Evolutionary conservation across 2,888 invertebrate genomes (phyloP).

Genomic region (Apomyelois bistriatella): DNA sequence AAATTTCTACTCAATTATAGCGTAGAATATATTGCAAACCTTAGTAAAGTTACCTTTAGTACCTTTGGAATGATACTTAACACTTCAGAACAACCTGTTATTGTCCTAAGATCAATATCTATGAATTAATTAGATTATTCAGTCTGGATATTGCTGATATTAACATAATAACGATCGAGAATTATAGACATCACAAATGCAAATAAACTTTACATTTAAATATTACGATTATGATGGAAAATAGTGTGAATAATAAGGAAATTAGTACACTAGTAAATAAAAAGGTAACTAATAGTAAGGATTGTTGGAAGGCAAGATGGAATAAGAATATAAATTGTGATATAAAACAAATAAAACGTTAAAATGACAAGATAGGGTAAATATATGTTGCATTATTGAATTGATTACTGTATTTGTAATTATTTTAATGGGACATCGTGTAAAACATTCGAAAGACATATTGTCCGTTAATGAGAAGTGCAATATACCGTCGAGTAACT

Average conservation of each 20-base stretch:
- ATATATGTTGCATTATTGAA: too few species aligned
- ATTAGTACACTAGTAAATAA: too few species aligned
- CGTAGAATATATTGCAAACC: background rate
- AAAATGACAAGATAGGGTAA: too few species aligned
- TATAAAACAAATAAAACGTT: too few species aligned
- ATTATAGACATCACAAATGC: background rate
- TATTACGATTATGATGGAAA: background rate
- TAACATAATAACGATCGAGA: constrained; percentile 9
- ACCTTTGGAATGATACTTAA: background rate
- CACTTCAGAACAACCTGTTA: constrained; percentile 7
- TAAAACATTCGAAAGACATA: background rate
- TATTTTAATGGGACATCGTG: background rate
- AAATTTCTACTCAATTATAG: background rate
- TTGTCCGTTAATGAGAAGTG: constrained; percentile 1
- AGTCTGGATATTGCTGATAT: constrained; percentile 2
- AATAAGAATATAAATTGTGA: too few species aligned
- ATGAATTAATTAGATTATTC: constrained; percentile 1
- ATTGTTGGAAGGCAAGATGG: too few species aligned
- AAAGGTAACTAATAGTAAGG: too few species aligned
- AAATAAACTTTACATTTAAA: constrained; percentile 1
- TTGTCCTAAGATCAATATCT: constrained; percentile 5
- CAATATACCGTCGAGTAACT: constrained; percentile 1
- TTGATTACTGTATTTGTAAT: too few species aligned
- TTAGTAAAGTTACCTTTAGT: background rate
- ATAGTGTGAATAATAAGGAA: background rate